Percentiles rank a stretch among this genome's conserved stretches.
Evolutionary conservation across 2,797 vertebrate species (phyloP).

Genomic region (Pagetopsis macropterus): DNA sequence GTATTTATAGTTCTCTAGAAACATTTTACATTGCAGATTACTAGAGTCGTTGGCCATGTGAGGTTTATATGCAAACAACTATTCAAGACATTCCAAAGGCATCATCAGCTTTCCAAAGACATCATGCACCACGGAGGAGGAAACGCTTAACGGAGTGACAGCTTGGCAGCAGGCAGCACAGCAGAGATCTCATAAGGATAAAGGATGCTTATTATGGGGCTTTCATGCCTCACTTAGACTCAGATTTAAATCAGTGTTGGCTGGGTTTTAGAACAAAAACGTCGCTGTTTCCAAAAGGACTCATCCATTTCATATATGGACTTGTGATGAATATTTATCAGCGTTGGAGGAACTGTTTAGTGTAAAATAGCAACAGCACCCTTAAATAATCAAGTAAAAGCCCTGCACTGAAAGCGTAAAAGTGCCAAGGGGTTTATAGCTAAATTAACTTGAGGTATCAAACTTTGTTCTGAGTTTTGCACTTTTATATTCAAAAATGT

Average conservation of each 20-base stretch:
- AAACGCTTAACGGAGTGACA: slow-evolving; percentile 53
- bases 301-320: background rate
- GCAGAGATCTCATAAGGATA: slow-evolving; percentile 63
- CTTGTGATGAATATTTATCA: too few species aligned
- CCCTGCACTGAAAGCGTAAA: background rate
- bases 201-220: slow-evolving; percentile 51
- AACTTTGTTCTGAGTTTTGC: background rate
- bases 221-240: slow-evolving; percentile 30
- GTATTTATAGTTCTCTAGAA: slow-evolving; percentile 20
- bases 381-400: background rate
- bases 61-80: slow-evolving; percentile 50
- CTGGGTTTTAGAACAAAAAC: slow-evolving; percentile 31
- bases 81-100: slow-evolving; percentile 58
- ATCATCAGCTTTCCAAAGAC: slow-evolving; percentile 64
- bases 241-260: slow-evolving; percentile 43
- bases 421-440: background rate
- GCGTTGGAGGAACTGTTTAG: background rate
- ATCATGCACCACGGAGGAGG: slow-evolving; percentile 42
- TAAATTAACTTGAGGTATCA: background rate
- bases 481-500: background rate
- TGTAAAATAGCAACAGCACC: background rate
- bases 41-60: slow-evolving; percentile 19
- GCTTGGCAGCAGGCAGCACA: slow-evolving; percentile 51
- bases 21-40: slow-evolving; percentile 38
- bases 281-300: background rate